Evolutionary conservation across 2,888 invertebrate species (phyloP).

Genomic region (Laothoe populi): DNA sequence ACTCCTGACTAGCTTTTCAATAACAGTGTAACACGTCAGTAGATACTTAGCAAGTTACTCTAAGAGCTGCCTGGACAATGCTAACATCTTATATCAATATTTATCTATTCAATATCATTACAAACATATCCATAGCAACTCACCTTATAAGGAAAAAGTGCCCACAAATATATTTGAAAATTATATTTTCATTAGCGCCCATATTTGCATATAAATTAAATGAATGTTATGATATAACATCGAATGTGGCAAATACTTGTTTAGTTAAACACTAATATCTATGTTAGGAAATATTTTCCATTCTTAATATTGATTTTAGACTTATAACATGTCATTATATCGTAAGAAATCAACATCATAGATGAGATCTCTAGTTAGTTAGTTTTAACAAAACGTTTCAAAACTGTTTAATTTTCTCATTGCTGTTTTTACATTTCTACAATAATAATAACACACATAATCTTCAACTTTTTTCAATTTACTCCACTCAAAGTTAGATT

Average conservation of each 20-base stretch:
- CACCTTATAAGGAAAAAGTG: not conserved
- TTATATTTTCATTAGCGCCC: conserved; percentile 5
- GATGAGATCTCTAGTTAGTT: too few species aligned
- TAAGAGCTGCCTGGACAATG: conserved; percentile 8
- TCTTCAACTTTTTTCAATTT: too few species aligned
- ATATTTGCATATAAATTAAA: conserved; percentile 2
- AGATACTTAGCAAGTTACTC: conserved; percentile 31
- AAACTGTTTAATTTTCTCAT: too few species aligned
- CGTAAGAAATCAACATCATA: too few species aligned
- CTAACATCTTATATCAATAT: conserved; percentile 24
- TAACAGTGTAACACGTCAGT: conserved; percentile 31
- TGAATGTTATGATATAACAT: not conserved
- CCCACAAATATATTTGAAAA: not conserved
- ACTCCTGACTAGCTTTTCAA: conserved; percentile 8
- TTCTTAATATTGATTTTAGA: not conserved
- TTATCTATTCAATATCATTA: not conserved
- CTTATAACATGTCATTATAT: not conserved
- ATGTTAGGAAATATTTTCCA: not conserved
- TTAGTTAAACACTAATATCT: not conserved
- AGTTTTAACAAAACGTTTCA: too few species aligned
- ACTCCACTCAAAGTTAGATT: too few species aligned
- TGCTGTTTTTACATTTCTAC: too few species aligned
- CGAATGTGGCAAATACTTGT: not conserved
- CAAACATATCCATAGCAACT: not conserved
- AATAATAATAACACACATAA: too few species aligned